phyloP scores from a whole-genome alignment of 37 sponge, comb jelly and placozoan species.

The Theonella swinhoei region DNA sequence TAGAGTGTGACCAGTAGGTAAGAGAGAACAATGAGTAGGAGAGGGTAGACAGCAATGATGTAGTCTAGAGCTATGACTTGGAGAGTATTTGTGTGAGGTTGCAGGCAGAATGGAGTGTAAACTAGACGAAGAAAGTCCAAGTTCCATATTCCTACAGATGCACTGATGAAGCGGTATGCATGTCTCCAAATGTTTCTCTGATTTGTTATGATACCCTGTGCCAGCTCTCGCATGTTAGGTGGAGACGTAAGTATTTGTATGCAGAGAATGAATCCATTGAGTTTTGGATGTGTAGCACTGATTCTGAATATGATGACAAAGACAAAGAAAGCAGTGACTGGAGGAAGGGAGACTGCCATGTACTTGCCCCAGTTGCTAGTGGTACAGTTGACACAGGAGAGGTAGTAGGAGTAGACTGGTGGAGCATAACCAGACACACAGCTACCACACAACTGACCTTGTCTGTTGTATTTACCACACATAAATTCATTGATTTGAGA shows the following conservation, averaged over 20 bases:
- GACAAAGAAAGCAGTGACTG: neutral
- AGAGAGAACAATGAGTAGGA: neutral
- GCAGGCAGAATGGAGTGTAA: slow-evolving; percentile 1
- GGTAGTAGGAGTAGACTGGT: slow-evolving; percentile 9
- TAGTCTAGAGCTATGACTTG: slow-evolving; percentile 7
- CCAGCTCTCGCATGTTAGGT: neutral
- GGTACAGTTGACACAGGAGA: slow-evolving; percentile 6
- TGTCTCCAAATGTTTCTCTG: neutral
- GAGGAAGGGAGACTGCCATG: neutral
- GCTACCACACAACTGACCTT: slow-evolving; percentile 16
- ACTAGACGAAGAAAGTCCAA: neutral
- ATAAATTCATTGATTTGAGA: neutral
- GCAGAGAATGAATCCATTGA: neutral
- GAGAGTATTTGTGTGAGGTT: neutral
- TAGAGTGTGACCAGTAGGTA: neutral
- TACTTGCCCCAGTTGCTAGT: neutral
- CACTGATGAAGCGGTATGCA: neutral
- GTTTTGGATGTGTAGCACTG: neutral
- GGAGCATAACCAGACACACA: neutral
- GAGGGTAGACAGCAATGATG: slow-evolving; percentile 8
- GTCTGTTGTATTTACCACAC: neutral
- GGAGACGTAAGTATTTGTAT: neutral
- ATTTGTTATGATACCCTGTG: neutral
- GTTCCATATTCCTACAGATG: neutral
- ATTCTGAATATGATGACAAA: neutral